A percentile compares a stretch with the other conserved stretches of the same genome.
Evolutionary conservation across 2,113 vertebrate species (phyloP).

Genomic region (Anguilla rostrata): DNA sequence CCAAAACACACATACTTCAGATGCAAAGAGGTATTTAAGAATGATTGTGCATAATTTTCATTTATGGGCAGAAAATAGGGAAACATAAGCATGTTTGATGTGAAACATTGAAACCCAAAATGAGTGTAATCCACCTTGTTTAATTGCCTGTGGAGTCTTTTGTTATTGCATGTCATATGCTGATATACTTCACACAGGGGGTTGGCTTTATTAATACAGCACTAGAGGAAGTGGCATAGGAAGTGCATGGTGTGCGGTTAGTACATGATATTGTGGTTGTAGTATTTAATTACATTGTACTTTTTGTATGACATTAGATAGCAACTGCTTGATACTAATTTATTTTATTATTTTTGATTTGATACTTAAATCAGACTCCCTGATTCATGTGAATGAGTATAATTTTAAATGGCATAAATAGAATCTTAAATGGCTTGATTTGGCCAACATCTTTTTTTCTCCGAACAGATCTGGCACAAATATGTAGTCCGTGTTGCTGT

Average conservation of each 20-base stretch:
- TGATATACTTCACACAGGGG: background rate
- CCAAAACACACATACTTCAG: background rate
- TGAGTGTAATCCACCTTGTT: background rate
- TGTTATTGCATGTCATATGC: background rate
- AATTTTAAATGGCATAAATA: background rate
- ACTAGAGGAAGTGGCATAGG: background rate
- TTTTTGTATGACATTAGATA: too few relatives aligned
- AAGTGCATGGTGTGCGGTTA: background rate
- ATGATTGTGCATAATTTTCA: background rate
- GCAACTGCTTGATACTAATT: background rate
- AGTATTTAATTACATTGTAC: too few relatives aligned
- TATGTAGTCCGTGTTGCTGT: background rate
- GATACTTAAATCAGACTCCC: background rate
- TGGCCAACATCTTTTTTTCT: background rate
- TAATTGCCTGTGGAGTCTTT: background rate
- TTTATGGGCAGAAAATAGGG: background rate
- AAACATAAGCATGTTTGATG: background rate
- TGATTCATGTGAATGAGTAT: background rate
- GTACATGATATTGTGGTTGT: background rate
- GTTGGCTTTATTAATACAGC: background rate
- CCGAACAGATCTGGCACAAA: background rate
- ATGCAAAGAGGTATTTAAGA: background rate
- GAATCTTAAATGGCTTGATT: background rate
- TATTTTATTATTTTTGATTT: background rate
- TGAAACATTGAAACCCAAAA: background rate